Conservation (phyloP, 1,140 invertebrate species). For the Bombus haemorrhoidalis region DNA sequence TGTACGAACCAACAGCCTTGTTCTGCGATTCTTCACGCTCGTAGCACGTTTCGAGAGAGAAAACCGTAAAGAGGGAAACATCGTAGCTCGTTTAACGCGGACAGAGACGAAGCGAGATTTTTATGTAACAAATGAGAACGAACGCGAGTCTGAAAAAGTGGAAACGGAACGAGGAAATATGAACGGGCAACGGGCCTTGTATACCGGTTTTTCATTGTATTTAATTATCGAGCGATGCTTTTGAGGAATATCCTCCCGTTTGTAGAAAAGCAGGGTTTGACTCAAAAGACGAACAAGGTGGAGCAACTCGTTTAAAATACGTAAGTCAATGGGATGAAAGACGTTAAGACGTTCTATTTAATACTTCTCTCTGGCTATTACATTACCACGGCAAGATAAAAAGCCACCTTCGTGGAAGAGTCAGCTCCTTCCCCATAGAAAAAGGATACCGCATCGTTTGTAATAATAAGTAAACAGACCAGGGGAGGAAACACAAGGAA, state of each 20-base stretch:
- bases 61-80: background rate
- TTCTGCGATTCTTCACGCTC: background rate
- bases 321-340: conserved; percentile 3
- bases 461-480: background rate
- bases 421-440: background rate
- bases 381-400: background rate
- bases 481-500: background rate
- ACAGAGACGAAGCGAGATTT: background rate
- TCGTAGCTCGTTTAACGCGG: conserved; percentile 2
- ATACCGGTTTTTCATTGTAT: background rate
- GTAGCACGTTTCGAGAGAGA: background rate
- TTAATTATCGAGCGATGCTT: background rate
- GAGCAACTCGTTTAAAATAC: background rate
- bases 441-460: background rate
- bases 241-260: background rate
- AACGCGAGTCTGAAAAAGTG: background rate
- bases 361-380: background rate
- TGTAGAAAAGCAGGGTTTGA: background rate
- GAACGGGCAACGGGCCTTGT: background rate
- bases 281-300: conserved; percentile 14
- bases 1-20: background rate
- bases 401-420: background rate
- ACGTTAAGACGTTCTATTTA: background rate
- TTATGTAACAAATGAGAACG: background rate
- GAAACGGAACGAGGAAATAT: background rate